Percentiles rank a stretch among this genome's conserved stretches.
phyloP scores from a whole-genome alignment of 2,888 invertebrate genomes.

The Ypsolopha sequella region DNA sequence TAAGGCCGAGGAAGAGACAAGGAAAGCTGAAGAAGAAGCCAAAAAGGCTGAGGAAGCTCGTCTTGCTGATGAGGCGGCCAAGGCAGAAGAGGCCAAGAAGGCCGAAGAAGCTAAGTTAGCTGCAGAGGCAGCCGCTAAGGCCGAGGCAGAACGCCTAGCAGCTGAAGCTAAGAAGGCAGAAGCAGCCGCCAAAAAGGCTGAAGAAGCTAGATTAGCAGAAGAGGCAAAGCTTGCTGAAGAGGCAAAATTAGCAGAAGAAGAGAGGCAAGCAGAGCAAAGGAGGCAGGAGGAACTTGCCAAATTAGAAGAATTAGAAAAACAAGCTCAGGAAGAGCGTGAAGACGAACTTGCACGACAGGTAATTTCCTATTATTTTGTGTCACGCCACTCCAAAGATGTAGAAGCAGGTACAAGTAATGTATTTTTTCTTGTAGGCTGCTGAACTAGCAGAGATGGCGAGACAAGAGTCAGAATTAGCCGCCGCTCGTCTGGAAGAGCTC shows the following conservation, averaged over 20 bases:
- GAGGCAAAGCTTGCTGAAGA: slow-evolving; percentile 39
- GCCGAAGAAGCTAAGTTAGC: slow-evolving; percentile 47
- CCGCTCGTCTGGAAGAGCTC: slow-evolving; percentile 72
- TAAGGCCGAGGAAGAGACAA: slow-evolving; percentile 65
- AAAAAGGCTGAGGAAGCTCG: slow-evolving; percentile 49
- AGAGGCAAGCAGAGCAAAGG: slow-evolving; percentile 59
- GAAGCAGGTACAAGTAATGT: too few relatives aligned
- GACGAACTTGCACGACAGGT: slow-evolving; percentile 77
- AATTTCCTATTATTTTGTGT: slow-evolving; percentile 17
- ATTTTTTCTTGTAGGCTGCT: slow-evolving; percentile 63
- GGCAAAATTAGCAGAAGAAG: slow-evolving; percentile 52
- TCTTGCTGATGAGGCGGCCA: slow-evolving; percentile 42
- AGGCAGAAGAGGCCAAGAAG: slow-evolving; percentile 26
- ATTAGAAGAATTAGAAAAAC: slow-evolving; percentile 71
- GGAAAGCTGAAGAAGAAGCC: slow-evolving; percentile 58
- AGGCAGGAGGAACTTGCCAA: slow-evolving; percentile 68
- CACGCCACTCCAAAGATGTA: too few relatives aligned
- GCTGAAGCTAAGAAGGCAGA: slow-evolving; percentile 46
- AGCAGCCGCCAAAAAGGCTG: slow-evolving; percentile 40
- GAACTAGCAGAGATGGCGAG: slow-evolving; percentile 76
- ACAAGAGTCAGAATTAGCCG: slow-evolving; percentile 70
- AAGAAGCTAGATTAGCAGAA: slow-evolving; percentile 36
- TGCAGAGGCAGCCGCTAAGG: slow-evolving; percentile 55
- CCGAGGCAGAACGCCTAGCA: slow-evolving; percentile 47
- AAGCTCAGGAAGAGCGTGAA: slow-evolving; percentile 75